Conservation (phyloP, 2,888 invertebrate genomes). For the Eristalinus aeneus region DNA sequence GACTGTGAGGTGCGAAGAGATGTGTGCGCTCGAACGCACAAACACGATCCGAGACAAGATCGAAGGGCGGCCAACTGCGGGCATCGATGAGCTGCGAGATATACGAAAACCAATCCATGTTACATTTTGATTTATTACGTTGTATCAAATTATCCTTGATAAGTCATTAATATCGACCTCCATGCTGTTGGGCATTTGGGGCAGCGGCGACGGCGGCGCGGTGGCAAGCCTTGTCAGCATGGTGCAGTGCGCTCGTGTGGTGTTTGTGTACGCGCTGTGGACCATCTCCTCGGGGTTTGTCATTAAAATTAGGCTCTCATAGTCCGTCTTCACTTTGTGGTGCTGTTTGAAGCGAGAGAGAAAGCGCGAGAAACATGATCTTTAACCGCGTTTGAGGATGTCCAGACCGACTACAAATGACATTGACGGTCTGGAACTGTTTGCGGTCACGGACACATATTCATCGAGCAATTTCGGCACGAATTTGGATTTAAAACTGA, state of each 20-base stretch:
- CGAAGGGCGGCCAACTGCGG: constrained; percentile 58
- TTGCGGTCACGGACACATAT: constrained; percentile 50
- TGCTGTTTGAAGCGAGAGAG: neutral
- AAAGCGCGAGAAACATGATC: constrained; percentile 60
- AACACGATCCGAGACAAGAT: constrained; percentile 69
- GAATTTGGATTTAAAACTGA: neutral
- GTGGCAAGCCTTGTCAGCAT: neutral
- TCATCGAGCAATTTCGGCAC: neutral
- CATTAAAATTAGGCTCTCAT: constrained; percentile 54
- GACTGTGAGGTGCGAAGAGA: constrained; percentile 66
- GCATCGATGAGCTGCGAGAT: constrained; percentile 69
- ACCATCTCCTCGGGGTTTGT: constrained; percentile 40
- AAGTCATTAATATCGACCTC: constrained; percentile 80
- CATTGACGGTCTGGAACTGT: constrained; percentile 67
- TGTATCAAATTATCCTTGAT: constrained; percentile 81
- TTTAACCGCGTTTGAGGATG: constrained; percentile 62
- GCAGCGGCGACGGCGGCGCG: constrained; percentile 29
- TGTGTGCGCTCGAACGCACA: constrained; percentile 65
- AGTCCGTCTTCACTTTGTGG: constrained; percentile 32
- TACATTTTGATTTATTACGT: constrained; percentile 79
- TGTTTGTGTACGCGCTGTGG: constrained; percentile 8
- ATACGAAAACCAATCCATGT: constrained; percentile 68
- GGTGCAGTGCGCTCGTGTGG: constrained; percentile 18
- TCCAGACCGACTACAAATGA: constrained; percentile 70
- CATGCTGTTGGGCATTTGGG: constrained; percentile 67